Evolutionary conservation across 2,797 vertebrate genomes (phyloP).

Genomic region (Sebastes diaconus): DNA sequence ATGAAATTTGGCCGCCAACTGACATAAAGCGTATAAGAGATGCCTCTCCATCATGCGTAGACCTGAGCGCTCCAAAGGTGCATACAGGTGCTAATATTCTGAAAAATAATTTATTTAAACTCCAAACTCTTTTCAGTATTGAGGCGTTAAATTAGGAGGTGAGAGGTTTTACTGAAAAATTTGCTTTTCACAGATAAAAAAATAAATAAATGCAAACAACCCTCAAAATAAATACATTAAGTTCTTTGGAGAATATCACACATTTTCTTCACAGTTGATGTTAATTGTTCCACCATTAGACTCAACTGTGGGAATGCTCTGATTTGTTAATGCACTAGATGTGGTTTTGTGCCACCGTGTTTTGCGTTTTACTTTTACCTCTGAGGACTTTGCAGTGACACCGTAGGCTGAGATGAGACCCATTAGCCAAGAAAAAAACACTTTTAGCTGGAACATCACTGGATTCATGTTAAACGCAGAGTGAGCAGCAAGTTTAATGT

Average conservation of each 20-base stretch:
- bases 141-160: not conserved
- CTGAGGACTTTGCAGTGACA: constrained; percentile 20
- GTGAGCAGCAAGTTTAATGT: not conserved
- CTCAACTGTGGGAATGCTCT: not conserved
- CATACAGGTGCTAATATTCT: not conserved
- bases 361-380: not conserved
- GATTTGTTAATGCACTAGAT: constrained; percentile 10
- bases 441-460: not conserved
- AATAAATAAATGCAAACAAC: not conserved
- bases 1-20: not conserved
- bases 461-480: not conserved
- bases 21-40: not conserved
- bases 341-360: not conserved
- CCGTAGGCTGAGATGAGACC: constrained; percentile 3
- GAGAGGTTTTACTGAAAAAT: not conserved
- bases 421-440: constrained; percentile 13
- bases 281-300: not conserved
- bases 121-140: not conserved
- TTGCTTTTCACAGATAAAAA: not conserved
- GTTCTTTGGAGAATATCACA: not conserved
- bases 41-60: not conserved
- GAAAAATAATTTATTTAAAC: not conserved
- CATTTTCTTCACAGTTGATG: not conserved
- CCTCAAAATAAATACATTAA: not conserved
- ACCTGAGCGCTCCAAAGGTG: constrained; percentile 10